Base-by-base conservation (phyloP, 2,797 vertebrate genomes). In the Cygnus olor region DNA sequence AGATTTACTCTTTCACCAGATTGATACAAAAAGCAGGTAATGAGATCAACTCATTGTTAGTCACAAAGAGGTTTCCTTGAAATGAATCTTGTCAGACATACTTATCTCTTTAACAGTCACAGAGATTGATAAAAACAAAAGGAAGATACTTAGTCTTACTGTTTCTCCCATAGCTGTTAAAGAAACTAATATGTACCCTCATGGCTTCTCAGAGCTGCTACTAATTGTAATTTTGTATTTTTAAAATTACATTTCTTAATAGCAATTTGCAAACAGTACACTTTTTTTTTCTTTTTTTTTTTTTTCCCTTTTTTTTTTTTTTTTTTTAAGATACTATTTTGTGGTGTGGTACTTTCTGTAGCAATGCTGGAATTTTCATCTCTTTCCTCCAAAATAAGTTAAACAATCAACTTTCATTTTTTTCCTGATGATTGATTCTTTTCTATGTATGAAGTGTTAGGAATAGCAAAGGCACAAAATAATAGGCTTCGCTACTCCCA, bases 1-100 rank as follows among this genome's bases (percentile, higher is more conserved):
- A 94, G 90, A 78, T 95, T 94, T 96, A 95, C 81, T 90, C 69
- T 91, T 95, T 92, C 57, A 94, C 78, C 56, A 89, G 74, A 64
- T 66, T 72, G 57, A 82, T 85, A 69, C 78, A 70, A 95, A 76
- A 68, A 94, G 80, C 54, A 90, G 57, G 90, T 94, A 97, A 97
- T 90, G 83, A 97, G 78, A 95, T 93, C 89, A 78, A 88, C 85
- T 90, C 76, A 76, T 91, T 95, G 89, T 95, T 96, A 94, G 93
- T 89, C 84, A 92, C 89, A 79, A 84, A 76, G 86, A 91, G 51
- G 69, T 82, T 95, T 82, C 84, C 93, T 95, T 90, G 77, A 94
- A 95, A 96, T 96, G 72, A 95, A 90, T 91, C 85, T 93, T 92
- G 91, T 93, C 94, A 96, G 93, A 89, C 54, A 80, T 74, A 88